Base-by-base conservation (phyloP, 1,140 invertebrate species). In the Hesperophylax magnus region DNA sequence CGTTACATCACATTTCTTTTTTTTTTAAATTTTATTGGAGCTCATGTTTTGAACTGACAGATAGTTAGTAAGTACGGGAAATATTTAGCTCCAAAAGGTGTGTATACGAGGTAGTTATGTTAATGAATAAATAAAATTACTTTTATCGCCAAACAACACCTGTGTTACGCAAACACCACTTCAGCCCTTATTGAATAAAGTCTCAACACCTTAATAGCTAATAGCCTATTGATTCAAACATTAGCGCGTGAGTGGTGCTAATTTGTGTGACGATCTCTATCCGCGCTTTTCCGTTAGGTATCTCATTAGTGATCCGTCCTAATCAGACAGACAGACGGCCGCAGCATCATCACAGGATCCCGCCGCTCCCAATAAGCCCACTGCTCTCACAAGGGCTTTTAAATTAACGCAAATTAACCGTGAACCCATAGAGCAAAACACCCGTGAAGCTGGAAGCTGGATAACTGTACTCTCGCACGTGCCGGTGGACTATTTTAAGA, bases 341-440 rank as follows among this genome's bases (percentile, higher is more conserved):
- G 18, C 69, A 52, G 47, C 69, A 15, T 17, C 69, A 72, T 72
- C 47, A 72, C 69, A 72, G 69, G 52, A 54, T 47, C 52, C 47
- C 69, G 52, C 47, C 20, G 9, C 22, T 67, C 14, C 18, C 69
- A 24, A 27, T 9, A 17, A n/a, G 22, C 63, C 22, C 17, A n/a
- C 6, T 31, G 31, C 63, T 31, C 24, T 72, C 63, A 58, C 77
- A 27, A 54, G 63, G 63, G 61, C 61, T 60, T 71, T 79, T 71
- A 79, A 80, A 80, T 80, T 75, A 80, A 80, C 56, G 69, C 78
- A 80, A 80, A 80, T 80, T 80, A 80, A 71, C 78, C 78, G 78
- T 80, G 78, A 80, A 79, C 31, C 78, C 78, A 47, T 53, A 20
- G 53, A 61, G 53, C 77, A 78, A 71, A 79, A 72, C 65, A 72